A percentile compares a stretch with the other conserved stretches of the same genome.
Conservation (phyloP, 2,888 invertebrate genomes). For the Drosophila helvetica region DNA sequence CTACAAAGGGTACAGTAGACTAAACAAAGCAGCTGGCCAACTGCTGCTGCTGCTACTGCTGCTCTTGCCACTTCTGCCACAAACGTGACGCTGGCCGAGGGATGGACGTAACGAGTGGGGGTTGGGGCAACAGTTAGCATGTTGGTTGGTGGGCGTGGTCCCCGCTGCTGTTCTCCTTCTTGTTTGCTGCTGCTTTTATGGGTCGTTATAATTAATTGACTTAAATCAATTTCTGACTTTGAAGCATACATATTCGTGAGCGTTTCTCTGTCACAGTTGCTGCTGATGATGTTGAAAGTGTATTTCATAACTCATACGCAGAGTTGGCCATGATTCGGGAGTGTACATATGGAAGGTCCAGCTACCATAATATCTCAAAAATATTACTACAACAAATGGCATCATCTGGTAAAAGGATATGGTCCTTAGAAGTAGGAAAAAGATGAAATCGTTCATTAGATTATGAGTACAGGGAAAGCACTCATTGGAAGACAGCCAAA, state of each 20-base stretch:
- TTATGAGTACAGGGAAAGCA: background rate
- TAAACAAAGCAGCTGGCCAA: slow-evolving; percentile 42
- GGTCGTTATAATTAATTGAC: slow-evolving; percentile 79
- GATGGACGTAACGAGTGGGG: slow-evolving; percentile 3
- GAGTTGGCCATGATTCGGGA: slow-evolving; percentile 37
- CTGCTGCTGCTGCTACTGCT: slow-evolving; percentile 12
- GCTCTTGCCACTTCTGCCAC: slow-evolving; percentile 24
- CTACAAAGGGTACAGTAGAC: background rate
- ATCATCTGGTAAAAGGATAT: background rate
- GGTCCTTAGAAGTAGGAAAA: background rate
- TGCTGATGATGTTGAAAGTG: slow-evolving; percentile 49
- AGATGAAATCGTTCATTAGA: background rate
- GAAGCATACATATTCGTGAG: slow-evolving; percentile 70
- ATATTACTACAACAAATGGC: background rate
- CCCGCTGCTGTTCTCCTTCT: slow-evolving; percentile 32
- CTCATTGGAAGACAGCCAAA: background rate
- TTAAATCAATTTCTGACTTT: slow-evolving; percentile 81
- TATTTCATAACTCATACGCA: slow-evolving; percentile 75
- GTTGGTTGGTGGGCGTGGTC: slow-evolving; percentile 16
- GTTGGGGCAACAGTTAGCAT: background rate
- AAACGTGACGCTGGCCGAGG: slow-evolving; percentile 16
- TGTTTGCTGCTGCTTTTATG: slow-evolving; percentile 33
- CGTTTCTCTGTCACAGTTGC: slow-evolving; percentile 64
- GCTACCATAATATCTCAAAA: background rate
- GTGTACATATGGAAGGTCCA: background rate